phyloP scores from a whole-genome alignment of 2,888 invertebrate species.

The Anodontia alba region DNA sequence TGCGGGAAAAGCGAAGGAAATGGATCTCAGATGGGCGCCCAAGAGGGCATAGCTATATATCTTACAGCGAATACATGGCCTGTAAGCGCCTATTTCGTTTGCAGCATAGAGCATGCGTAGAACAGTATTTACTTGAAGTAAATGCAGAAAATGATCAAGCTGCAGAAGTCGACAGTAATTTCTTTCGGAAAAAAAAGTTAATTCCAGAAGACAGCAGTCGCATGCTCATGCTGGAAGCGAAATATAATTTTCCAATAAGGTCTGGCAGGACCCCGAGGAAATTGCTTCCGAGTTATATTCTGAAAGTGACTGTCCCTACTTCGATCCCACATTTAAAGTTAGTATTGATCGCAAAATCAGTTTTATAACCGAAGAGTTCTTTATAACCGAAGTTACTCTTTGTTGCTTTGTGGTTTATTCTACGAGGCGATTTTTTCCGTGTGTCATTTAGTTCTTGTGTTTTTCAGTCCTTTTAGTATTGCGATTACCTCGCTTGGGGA shows the following conservation, averaged over 20 bases:
- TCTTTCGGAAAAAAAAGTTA: background rate
- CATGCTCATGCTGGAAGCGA: background rate
- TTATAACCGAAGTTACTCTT: no score
- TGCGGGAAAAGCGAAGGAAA: background rate
- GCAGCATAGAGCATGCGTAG: background rate
- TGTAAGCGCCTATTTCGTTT: background rate
- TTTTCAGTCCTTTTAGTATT: no score
- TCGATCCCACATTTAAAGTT: conserved; percentile 3
- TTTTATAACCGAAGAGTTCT: background rate
- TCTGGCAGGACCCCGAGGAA: background rate
- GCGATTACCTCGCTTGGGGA: no score
- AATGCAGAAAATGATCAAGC: background rate
- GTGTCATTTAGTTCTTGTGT: no score
- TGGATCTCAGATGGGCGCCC: background rate
- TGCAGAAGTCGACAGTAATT: background rate
- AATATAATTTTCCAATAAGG: background rate
- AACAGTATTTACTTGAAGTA: background rate
- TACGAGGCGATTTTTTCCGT: no score
- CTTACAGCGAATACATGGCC: background rate
- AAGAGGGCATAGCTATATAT: background rate
- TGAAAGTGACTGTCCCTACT: background rate
- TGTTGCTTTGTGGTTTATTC: no score
- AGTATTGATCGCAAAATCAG: background rate
- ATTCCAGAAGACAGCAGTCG: background rate
- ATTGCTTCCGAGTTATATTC: background rate